Conservation (phyloP, 1,140 invertebrate species). For the Pseudobourletiella spinata region DNA sequence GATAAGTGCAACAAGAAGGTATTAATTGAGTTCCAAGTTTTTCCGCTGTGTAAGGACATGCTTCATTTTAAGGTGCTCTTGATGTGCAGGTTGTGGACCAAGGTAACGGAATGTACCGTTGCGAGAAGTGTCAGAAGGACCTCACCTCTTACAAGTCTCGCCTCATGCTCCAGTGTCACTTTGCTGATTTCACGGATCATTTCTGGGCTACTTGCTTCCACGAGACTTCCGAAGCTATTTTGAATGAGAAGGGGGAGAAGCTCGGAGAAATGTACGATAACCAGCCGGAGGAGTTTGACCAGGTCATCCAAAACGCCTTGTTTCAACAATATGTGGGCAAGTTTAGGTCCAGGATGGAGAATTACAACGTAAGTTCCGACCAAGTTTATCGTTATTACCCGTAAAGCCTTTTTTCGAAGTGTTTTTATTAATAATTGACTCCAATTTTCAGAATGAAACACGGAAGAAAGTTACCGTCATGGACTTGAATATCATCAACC, state of each 20-base stretch:
- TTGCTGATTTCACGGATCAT: constrained; percentile 70
- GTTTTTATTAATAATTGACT: constrained; percentile 4
- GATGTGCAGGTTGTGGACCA: constrained; percentile 61
- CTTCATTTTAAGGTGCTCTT: no score
- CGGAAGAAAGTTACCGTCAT: constrained; percentile 65
- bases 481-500: constrained; percentile 59
- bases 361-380: constrained; percentile 62
- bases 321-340: constrained; percentile 75
- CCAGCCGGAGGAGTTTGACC: constrained; percentile 49
- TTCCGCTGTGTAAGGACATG: no score
- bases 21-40: background rate
- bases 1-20: constrained; percentile 87
- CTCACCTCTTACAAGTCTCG: constrained; percentile 79
- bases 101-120: constrained; percentile 76
- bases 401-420: constrained; percentile 9
- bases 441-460: constrained; percentile 62
- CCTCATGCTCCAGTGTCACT: constrained; percentile 60
- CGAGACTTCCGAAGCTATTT: constrained; percentile 69
- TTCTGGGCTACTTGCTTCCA: constrained; percentile 86
- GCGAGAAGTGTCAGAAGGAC: constrained; percentile 86
- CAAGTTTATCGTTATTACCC: constrained; percentile 3
- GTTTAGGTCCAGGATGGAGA: constrained; percentile 71
- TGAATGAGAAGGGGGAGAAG: constrained; percentile 67
- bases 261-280: constrained; percentile 59
- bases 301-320: constrained; percentile 59